These are phyloP conservation scores for Myzus persicae DNA, from an alignment of 1,140 invertebrate genomes.

Conservation along the genomic window DNA sequence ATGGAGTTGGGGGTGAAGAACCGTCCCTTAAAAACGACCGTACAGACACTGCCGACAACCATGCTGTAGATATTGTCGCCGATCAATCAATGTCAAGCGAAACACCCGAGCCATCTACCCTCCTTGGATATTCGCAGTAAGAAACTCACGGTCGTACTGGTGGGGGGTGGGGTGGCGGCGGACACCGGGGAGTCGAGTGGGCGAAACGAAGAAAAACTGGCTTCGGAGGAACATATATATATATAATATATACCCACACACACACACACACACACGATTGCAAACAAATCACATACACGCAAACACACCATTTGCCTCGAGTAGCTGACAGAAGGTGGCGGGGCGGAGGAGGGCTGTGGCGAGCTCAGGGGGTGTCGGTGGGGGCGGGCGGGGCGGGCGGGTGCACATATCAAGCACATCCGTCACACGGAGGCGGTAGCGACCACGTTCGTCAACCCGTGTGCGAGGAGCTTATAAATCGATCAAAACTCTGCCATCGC, in stretches of 20 bases:
- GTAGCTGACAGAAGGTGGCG: not conserved
- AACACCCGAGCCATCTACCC: constrained; percentile 34
- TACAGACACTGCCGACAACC: not conserved
- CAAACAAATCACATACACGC: constrained; percentile 40
- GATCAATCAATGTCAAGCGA: constrained; percentile 52
- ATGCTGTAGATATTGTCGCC: constrained; percentile 31
- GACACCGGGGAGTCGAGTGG: not conserved
- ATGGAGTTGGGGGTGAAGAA: not conserved
- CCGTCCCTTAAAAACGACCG: constrained; percentile 7
- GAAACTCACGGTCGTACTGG: not conserved
- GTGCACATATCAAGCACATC: constrained; percentile 11
- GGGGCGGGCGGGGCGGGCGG: not conserved
- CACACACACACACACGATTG: not conserved
- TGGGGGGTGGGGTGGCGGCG: not conserved
- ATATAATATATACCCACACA: not conserved
- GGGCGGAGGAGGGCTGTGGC: not conserved
- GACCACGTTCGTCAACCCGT: constrained; percentile 1
- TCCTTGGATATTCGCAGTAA: not conserved
- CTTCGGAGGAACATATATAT: not conserved
- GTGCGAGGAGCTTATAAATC: not conserved
- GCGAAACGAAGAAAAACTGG: not conserved
- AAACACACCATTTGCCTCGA: constrained; percentile 24
- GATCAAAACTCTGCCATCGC: not conserved
- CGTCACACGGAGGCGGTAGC: not conserved
- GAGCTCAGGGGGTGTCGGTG: not conserved